These are phyloP conservation scores for Empidonax traillii DNA, from an alignment of 2,113 vertebrate genomes.

Conservation along the genomic window DNA sequence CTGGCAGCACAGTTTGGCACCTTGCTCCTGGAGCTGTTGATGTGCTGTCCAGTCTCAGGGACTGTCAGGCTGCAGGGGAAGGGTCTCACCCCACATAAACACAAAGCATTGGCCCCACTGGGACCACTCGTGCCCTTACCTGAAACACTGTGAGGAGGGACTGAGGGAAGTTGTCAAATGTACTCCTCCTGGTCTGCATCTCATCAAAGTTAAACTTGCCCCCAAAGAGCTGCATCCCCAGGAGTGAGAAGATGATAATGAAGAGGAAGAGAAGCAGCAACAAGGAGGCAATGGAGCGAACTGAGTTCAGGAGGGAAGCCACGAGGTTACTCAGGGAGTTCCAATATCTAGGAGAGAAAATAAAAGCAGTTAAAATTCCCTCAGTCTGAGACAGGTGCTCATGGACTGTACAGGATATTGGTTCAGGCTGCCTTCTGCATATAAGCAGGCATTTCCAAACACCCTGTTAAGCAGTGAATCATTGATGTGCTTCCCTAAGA, in stretches of 20 bases:
- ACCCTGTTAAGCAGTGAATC: constrained; percentile 53
- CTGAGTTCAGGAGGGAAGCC: constrained; percentile 95
- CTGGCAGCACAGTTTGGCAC: not conserved
- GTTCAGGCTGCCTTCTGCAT: not conserved
- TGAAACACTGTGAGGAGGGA: constrained; percentile 98
- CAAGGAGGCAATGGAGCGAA: constrained; percentile 98
- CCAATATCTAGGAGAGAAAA: constrained; percentile 86
- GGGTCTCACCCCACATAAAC: not conserved
- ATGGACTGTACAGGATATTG: not conserved
- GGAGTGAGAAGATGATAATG: constrained; percentile 99
- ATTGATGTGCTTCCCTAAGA: constrained; percentile 25
- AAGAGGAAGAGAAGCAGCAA: constrained; percentile 98
- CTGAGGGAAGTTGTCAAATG: constrained; percentile 98
- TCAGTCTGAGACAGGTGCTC: not conserved
- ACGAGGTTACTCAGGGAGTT: constrained; percentile 98
- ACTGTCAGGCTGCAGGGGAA: not conserved
- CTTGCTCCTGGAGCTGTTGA: not conserved
- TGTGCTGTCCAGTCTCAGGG: not conserved
- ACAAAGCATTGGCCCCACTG: rapidly evolving
- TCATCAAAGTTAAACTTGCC: constrained; percentile 99
- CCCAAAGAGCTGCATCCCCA: constrained; percentile 99
- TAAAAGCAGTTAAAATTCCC: not conserved
- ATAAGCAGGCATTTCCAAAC: constrained; percentile 24
- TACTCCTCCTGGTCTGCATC: constrained; percentile 92
- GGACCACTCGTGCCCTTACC: constrained; percentile 68